Evolutionary conservation across 2,113 vertebrate genomes (phyloP).

Genomic region (Ammodytes dubius): DNA sequence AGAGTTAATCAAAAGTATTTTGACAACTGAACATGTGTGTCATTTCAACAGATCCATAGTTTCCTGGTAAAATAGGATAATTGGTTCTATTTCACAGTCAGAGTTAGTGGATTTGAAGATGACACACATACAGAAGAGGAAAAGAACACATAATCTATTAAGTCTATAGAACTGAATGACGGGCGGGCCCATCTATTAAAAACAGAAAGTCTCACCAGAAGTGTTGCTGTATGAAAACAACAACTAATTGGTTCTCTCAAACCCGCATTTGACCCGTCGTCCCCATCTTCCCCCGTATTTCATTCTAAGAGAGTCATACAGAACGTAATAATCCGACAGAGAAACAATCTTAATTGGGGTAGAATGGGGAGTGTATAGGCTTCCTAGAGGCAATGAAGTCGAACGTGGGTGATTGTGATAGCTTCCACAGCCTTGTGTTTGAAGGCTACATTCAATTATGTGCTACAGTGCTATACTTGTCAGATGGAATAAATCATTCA

Average conservation of each 20-base stretch:
- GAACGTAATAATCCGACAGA: slow-evolving; percentile 43
- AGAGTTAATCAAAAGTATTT: slow-evolving; percentile 26
- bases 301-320: slow-evolving; percentile 60
- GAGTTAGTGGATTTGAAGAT: not conserved
- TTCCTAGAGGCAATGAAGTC: slow-evolving; percentile 57
- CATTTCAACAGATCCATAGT: slow-evolving; percentile 29
- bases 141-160: slow-evolving; percentile 22
- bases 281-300: slow-evolving; percentile 14
- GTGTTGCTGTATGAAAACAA: slow-evolving; percentile 27
- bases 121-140: slow-evolving; percentile 9
- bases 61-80: slow-evolving; percentile 22
- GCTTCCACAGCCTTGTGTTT: slow-evolving; percentile 58
- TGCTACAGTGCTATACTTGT: slow-evolving; percentile 52
- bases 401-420: slow-evolving; percentile 65
- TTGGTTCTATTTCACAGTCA: slow-evolving; percentile 2
- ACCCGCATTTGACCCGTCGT: slow-evolving; percentile 53
- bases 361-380: slow-evolving; percentile 44
- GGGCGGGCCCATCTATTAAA: slow-evolving; percentile 31
- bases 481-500: slow-evolving; percentile 74
- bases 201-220: slow-evolving; percentile 20
- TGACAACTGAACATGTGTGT: slow-evolving; percentile 21
- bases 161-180: slow-evolving; percentile 35
- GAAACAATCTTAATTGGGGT: slow-evolving; percentile 71
- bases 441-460: slow-evolving; percentile 74
- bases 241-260: slow-evolving; percentile 57